phyloP scores from a whole-genome alignment of 1,140 invertebrate species.

The Liolophura sinensis region DNA sequence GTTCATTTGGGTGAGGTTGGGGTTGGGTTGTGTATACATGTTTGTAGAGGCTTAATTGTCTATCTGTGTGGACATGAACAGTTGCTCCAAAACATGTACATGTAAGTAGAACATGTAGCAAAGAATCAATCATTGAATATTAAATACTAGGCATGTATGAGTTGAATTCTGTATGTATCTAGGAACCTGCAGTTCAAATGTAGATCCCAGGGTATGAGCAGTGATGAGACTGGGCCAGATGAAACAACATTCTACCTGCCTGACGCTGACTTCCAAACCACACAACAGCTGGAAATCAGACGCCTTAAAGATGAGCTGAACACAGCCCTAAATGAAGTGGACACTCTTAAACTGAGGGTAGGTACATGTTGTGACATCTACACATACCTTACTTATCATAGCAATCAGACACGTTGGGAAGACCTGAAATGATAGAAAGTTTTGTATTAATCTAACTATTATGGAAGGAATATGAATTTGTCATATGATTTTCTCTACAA shows the following conservation, averaged over 20 bases:
- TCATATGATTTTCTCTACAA: too few relatives aligned
- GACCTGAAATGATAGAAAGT: too few relatives aligned
- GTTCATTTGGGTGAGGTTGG: neutral
- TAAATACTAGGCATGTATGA: neutral
- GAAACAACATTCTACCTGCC: constrained; percentile 40
- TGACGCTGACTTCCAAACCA: constrained; percentile 46
- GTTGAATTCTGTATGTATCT: constrained; percentile 1
- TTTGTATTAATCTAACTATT: too few relatives aligned
- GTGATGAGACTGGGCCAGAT: constrained; percentile 51
- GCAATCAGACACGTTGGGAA: too few relatives aligned
- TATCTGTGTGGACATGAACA: too few relatives aligned
- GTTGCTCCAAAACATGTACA: too few relatives aligned
- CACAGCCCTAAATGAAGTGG: constrained; percentile 27
- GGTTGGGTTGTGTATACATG: too few relatives aligned
- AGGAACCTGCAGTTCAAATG: constrained; percentile 44
- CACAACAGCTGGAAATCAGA: constrained; percentile 48
- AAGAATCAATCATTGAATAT: neutral
- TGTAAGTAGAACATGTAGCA: neutral
- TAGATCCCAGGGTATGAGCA: constrained; percentile 40
- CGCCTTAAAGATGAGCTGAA: constrained; percentile 38
- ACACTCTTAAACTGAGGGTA: constrained; percentile 41
- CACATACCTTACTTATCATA: too few relatives aligned
- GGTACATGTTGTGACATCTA: neutral
- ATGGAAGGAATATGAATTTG: too few relatives aligned
- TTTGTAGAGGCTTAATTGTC: too few relatives aligned